Conservation (phyloP, 1,140 invertebrate genomes). For the Oreohelix idahoensis region DNA sequence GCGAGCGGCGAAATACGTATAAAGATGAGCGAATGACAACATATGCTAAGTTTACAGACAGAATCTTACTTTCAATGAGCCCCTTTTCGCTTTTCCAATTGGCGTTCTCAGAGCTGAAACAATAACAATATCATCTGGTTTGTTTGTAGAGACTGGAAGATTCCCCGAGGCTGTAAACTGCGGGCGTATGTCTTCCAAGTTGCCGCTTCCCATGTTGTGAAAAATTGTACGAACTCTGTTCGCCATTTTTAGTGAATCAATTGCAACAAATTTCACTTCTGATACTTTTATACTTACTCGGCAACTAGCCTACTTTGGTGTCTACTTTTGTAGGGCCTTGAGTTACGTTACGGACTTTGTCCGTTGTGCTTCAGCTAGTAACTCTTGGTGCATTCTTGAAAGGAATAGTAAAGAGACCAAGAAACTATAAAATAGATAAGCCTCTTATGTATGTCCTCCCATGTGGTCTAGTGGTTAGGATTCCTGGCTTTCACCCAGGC, state of each 20-base stretch:
- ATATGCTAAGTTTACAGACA: too few relatives aligned
- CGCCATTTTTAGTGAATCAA: not conserved
- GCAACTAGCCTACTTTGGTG: too few relatives aligned
- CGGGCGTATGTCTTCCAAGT: not conserved
- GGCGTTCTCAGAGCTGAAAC: constrained; percentile 66
- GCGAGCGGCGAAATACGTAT: too few relatives aligned
- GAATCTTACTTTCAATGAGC: constrained; percentile 60
- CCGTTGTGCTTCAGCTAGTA: not conserved
- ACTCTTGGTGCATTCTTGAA: too few relatives aligned
- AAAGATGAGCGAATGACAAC: too few relatives aligned
- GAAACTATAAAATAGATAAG: not conserved
- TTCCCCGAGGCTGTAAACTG: not conserved
- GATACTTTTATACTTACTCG: too few relatives aligned
- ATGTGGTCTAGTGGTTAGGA: constrained; percentile 67
- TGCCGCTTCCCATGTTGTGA: not conserved
- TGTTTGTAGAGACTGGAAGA: constrained; percentile 39
- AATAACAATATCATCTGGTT: constrained; percentile 65
- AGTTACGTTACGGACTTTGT: not conserved
- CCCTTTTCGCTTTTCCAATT: constrained; percentile 64
- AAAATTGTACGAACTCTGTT: not conserved
- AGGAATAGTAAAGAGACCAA: too few relatives aligned
- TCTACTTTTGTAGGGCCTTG: too few relatives aligned
- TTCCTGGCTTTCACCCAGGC: constrained; percentile 65
- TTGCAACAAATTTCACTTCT: too few relatives aligned
- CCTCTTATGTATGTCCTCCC: constrained; percentile 32